Evolutionary conservation across 2,113 vertebrate genomes (phyloP).

Genomic region (Ammodytes dubius): DNA sequence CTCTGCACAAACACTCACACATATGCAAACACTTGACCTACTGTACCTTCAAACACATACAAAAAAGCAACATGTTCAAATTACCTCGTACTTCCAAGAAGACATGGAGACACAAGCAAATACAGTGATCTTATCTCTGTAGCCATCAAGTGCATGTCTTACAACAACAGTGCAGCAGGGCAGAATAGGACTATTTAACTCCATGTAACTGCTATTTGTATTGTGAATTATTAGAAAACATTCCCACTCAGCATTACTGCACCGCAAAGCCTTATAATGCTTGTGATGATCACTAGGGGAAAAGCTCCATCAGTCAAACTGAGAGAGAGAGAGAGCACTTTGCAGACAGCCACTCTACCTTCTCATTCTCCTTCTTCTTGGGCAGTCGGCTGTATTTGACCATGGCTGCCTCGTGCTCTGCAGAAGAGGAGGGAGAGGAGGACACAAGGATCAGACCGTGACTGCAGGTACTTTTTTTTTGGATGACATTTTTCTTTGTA

Average conservation of each 20-base stretch:
- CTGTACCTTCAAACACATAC: neutral
- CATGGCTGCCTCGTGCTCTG: slow-evolving; percentile 97
- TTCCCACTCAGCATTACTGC: slow-evolving; percentile 14
- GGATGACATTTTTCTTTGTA: too few species aligned
- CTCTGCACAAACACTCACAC: neutral
- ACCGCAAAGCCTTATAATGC: slow-evolving; percentile 7
- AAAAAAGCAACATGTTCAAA: slow-evolving; percentile 29
- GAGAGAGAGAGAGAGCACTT: neutral
- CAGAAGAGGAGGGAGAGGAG: slow-evolving; percentile 32
- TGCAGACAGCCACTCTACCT: slow-evolving; percentile 80
- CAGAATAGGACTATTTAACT: slow-evolving; percentile 29
- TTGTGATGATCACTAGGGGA: slow-evolving; percentile 15
- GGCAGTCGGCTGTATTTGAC: slow-evolving; percentile 97
- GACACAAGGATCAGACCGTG: neutral
- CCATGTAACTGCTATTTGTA: neutral
- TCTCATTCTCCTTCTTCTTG: slow-evolving; percentile 97
- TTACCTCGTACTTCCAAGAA: neutral
- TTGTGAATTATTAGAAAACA: slow-evolving; percentile 26
- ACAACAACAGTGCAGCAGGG: neutral
- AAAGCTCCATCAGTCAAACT: slow-evolving; percentile 12
- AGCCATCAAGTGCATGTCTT: neutral
- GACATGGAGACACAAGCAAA: neutral
- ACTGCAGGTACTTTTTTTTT: neutral
- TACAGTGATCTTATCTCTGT: slow-evolving; percentile 17
- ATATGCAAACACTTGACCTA: slow-evolving; percentile 45